Conservation (phyloP, 35 echinoderm and acorn worm genomes). For the Eucidaris tribuloides region DNA sequence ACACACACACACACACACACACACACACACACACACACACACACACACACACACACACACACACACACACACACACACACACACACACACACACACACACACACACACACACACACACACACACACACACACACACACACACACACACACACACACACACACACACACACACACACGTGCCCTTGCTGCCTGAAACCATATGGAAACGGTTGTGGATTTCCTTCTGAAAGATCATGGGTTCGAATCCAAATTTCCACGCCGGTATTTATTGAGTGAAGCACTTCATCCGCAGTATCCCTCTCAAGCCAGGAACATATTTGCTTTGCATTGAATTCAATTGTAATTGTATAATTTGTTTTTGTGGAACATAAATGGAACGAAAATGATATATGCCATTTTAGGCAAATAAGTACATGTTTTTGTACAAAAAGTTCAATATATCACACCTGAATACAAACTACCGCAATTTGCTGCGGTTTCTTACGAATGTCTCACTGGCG, state of each 20-base stretch:
- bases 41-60: neutral
- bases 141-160: neutral
- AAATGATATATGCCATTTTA: too few relatives aligned
- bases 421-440: too few relatives aligned
- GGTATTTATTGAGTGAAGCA: too few relatives aligned
- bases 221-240: neutral
- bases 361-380: too few relatives aligned
- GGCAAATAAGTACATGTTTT: too few relatives aligned
- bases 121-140: neutral
- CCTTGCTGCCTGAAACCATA: neutral
- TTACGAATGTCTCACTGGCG: too few relatives aligned
- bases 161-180: neutral
- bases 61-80: neutral
- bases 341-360: too few relatives aligned
- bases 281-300: neutral
- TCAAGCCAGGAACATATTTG: neutral
- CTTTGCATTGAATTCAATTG: neutral
- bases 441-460: too few relatives aligned
- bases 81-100: neutral
- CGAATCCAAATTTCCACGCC: neutral
- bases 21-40: neutral
- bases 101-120: neutral
- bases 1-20: neutral
- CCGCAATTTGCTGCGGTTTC: too few relatives aligned
- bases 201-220: neutral